Evolutionary conservation across 2,888 invertebrate species (phyloP).

Genomic region (Apotomis capreana): DNA sequence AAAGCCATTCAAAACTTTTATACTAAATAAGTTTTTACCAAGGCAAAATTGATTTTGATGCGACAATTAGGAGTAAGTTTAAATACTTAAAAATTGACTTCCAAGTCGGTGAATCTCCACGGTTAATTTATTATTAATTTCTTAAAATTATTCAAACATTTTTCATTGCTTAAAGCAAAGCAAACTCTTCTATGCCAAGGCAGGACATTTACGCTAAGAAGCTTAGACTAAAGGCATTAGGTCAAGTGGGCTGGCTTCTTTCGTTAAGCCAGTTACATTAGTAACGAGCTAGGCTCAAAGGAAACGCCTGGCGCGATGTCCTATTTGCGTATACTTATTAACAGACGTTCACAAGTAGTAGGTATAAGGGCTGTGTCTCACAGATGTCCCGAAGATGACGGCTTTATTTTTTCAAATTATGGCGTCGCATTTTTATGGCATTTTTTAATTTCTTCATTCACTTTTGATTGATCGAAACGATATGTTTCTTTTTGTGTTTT

Average conservation of each 20-base stretch:
- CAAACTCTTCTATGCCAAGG: not conserved
- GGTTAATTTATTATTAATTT: not conserved
- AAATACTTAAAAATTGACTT: too few species aligned
- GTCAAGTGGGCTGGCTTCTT: constrained; percentile 74
- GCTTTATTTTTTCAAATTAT: too few species aligned
- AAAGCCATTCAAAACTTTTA: too few species aligned
- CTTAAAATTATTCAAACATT: not conserved
- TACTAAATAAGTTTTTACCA: too few species aligned
- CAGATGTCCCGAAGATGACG: too few species aligned
- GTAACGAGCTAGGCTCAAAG: constrained; percentile 51
- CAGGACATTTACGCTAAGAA: constrained; percentile 51
- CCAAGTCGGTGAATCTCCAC: too few species aligned
- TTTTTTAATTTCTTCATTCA: too few species aligned
- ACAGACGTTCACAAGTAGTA: not conserved
- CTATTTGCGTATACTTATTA: not conserved
- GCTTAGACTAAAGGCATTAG: constrained; percentile 66
- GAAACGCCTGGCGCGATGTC: constrained; percentile 10
- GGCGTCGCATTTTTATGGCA: too few species aligned
- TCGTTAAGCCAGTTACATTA: constrained; percentile 69
- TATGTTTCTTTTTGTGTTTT: too few species aligned
- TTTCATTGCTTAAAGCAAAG: not conserved
- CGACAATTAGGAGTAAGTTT: too few species aligned
- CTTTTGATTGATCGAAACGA: too few species aligned
- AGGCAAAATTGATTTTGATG: too few species aligned
- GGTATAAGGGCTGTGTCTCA: not conserved